phyloP scores from a whole-genome alignment of 64 coral and sea anemone genomes.

The Montipora capricornis region DNA sequence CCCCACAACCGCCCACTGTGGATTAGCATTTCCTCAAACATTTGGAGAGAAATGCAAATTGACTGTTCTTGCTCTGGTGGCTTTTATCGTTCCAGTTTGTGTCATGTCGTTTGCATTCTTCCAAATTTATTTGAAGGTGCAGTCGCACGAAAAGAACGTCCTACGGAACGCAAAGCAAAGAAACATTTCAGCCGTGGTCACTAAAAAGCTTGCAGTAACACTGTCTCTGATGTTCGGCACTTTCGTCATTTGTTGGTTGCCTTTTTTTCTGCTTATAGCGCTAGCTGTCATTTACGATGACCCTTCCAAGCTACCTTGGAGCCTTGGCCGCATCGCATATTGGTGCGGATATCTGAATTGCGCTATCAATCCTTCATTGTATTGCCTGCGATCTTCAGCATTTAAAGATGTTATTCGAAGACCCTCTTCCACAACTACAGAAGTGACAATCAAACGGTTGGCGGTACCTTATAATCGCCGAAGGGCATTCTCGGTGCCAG shows the following conservation, averaged over 20 bases:
- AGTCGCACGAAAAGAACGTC: slow-evolving; percentile 50
- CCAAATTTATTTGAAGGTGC: slow-evolving; percentile 76
- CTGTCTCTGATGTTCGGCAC: slow-evolving; percentile 90
- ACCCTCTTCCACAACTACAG: slow-evolving; percentile 21
- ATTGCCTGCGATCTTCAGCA: slow-evolving; percentile 73
- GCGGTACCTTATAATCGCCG: not conserved
- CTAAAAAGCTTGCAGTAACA: slow-evolving; percentile 76
- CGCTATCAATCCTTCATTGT: slow-evolving; percentile 78
- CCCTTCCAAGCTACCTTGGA: slow-evolving; percentile 36
- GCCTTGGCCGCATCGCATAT: slow-evolving; percentile 77
- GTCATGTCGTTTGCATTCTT: slow-evolving; percentile 77
- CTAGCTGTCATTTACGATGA: slow-evolving; percentile 50
- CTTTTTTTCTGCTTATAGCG: slow-evolving; percentile 84
- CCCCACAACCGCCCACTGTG: slow-evolving; percentile 83
- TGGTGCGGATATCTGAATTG: slow-evolving; percentile 92
- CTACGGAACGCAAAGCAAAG: not conserved
- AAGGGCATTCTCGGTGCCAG: slow-evolving; percentile 71
- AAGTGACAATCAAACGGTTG: not conserved
- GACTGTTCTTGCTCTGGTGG: slow-evolving; percentile 55
- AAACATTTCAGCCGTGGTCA: slow-evolving; percentile 10
- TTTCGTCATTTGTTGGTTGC: slow-evolving; percentile 82
- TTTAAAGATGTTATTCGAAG: slow-evolving; percentile 73
- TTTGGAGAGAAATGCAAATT: slow-evolving; percentile 68
- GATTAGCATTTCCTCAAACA: slow-evolving; percentile 77
- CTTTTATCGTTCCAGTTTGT: slow-evolving; percentile 67